These are phyloP conservation scores for Iselma pallidipennis DNA, from an alignment of 2,888 invertebrate genomes.

Conservation along the genomic window DNA sequence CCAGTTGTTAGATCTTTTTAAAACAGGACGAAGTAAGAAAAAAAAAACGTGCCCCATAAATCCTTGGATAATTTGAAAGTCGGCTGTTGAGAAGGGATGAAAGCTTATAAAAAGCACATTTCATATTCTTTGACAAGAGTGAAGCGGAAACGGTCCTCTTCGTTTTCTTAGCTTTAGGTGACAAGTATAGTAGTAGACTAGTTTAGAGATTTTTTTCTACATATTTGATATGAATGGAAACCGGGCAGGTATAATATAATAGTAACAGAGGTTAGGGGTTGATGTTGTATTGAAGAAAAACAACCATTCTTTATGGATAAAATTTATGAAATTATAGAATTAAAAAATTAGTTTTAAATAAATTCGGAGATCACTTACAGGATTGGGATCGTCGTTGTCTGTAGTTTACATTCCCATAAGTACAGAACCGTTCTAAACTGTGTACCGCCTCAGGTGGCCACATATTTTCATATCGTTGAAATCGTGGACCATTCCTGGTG, in stretches of 20 bases:
- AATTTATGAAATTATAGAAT: neutral
- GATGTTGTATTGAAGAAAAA: too few species aligned
- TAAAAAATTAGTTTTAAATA: neutral
- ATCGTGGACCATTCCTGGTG: neutral
- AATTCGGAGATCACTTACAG: conserved; percentile 12
- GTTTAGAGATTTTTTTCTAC: neutral
- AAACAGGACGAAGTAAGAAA: too few species aligned
- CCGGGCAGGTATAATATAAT: neutral
- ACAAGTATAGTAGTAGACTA: conserved; percentile 17
- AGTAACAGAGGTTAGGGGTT: too few species aligned
- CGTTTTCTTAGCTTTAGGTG: conserved; percentile 23
- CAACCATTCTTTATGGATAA: neutral
- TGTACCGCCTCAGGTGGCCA: conserved; percentile 28
- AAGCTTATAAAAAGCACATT: conserved; percentile 34
- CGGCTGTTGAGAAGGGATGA: conserved; percentile 23
- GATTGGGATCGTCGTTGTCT: conserved; percentile 25
- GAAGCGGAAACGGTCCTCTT: conserved; percentile 34
- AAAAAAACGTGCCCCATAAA: conserved; percentile 30
- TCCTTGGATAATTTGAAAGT: conserved; percentile 22
- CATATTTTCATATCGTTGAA: conserved; percentile 18
- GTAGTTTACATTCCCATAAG: conserved; percentile 26
- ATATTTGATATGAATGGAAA: neutral
- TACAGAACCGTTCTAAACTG: conserved; percentile 26
- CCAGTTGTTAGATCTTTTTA: conserved; percentile 21
- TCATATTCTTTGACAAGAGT: conserved; percentile 31